Evolutionary conservation across 2,888 invertebrate genomes (phyloP), one percentile per base, ranked within the genome.

Genomic region (Napeogenes sylphis): DNA sequence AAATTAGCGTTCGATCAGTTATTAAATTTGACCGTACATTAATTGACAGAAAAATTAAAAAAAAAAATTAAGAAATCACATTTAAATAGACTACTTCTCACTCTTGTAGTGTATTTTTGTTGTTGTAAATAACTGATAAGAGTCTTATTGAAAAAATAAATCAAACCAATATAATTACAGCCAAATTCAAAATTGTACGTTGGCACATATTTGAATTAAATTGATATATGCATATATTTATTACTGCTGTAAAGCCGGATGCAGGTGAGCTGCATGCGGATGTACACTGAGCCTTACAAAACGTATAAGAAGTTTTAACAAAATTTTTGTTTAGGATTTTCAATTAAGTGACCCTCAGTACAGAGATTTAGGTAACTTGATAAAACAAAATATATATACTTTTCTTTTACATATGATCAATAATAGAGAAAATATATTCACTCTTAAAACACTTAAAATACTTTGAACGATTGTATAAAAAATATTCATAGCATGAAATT

Each of bases 231-330:
- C 64, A 67, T 65, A 79, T 80, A 79, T 83, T 81, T 81, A 82
- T 80, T 76, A 76, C 72, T 78, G 79, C 78, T 78, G 81, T 78
- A 82, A 84, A 83, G 79, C 84, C 88, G 89, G 89, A 88, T 80
- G 87, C 88, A 89, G 88, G 86, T 89, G 89, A 77, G 73, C 74
- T 70, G 73, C 74, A 80, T 73, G 77, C 81, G 83, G 82, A 85
- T 79, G 83, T 78, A 73, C 76, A 75, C 77, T 72, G 76, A 75
- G 74, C 73, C 74, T 79, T 78, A 77, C 72, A 80, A 80, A 83
- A 78, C 75, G 74, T 63, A 63, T 62, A 68, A 70, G 65, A 63
- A 65, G 61, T 66, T 64, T 64, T 67, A 61, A 67, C 67, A 65
- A 64, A 70, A 70, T 67, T 66, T 67, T 64, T 57, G 62, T 59